Evolutionary conservation across 2,888 invertebrate species (phyloP).

Genomic region (Mycalesis mineus): DNA sequence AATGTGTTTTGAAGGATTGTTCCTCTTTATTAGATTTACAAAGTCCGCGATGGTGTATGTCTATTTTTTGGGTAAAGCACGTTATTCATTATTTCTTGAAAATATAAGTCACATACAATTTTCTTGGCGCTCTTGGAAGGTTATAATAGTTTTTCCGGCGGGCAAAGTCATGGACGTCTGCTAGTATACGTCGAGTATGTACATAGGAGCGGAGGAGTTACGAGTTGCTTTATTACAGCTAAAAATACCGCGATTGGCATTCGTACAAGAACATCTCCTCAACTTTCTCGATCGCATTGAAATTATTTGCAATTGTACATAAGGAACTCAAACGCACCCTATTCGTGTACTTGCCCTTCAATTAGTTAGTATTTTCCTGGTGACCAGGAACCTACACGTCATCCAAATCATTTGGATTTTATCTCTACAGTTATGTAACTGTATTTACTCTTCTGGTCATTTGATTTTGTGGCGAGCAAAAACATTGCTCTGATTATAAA

Average conservation of each 20-base stretch:
- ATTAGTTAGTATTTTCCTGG: background rate
- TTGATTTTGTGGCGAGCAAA: no score
- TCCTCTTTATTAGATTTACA: no score
- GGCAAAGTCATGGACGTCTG: no score
- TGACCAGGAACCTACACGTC: background rate
- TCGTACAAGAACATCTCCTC: slow-evolving; percentile 14
- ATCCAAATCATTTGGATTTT: background rate
- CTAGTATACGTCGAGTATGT: background rate
- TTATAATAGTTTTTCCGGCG: no score
- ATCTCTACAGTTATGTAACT: background rate
- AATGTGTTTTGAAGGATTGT: no score
- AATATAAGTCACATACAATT: no score
- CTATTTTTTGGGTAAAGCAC: no score
- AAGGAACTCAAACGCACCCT: background rate
- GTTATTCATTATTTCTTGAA: no score
- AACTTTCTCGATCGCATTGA: slow-evolving; percentile 21
- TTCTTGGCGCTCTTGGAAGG: no score
- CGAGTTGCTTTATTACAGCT: slow-evolving; percentile 8
- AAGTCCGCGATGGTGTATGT: no score
- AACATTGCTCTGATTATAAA: no score
- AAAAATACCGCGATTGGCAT: slow-evolving; percentile 27
- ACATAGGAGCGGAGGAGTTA: background rate
- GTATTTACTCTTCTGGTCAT: no score
- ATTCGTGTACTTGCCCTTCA: background rate
- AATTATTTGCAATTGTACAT: slow-evolving; percentile 13